phyloP scores from a whole-genome alignment of 2,888 invertebrate genomes.

The Hypsopygia costalis region DNA sequence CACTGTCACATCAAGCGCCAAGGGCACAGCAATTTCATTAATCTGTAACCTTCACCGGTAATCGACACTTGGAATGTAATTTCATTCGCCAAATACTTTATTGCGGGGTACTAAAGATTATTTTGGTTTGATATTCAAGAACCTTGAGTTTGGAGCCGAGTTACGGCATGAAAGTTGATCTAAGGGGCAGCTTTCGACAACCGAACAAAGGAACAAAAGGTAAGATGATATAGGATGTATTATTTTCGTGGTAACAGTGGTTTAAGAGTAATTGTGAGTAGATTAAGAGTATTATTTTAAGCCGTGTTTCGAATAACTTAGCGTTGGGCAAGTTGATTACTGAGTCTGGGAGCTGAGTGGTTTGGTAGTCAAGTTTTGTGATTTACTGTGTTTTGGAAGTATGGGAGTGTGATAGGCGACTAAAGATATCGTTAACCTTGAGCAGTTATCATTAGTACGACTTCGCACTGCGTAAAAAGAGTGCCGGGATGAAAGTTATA shows the following conservation, averaged over 20 bases:
- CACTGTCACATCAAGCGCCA: slow-evolving; percentile 3
- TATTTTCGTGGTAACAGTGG: background rate
- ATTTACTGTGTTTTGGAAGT: no score
- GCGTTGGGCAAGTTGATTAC: no score
- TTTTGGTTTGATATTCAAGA: slow-evolving; percentile 8
- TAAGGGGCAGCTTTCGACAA: slow-evolving; percentile 24
- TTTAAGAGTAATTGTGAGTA: no score
- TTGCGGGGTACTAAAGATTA: slow-evolving; percentile 6
- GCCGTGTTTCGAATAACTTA: no score
- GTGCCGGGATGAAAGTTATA: no score
- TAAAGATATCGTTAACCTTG: no score
- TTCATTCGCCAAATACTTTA: slow-evolving; percentile 7
- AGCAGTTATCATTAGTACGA: no score
- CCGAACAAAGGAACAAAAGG: slow-evolving; percentile 26
- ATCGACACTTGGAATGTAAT: background rate
- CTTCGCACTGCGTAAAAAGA: no score
- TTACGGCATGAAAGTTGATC: slow-evolving; percentile 37
- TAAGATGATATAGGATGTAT: slow-evolving; percentile 22
- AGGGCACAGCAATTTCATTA: slow-evolving; percentile 8
- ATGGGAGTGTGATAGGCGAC: no score
- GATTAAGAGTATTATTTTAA: no score
- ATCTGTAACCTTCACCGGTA: slow-evolving; percentile 4
- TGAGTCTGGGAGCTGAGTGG: no score
- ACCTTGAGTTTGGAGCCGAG: slow-evolving; percentile 24
- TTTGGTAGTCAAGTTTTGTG: no score